Evolutionary conservation across 92 coral and sea anemone species (phyloP).

Genomic region (Virgularia gustaviana): DNA sequence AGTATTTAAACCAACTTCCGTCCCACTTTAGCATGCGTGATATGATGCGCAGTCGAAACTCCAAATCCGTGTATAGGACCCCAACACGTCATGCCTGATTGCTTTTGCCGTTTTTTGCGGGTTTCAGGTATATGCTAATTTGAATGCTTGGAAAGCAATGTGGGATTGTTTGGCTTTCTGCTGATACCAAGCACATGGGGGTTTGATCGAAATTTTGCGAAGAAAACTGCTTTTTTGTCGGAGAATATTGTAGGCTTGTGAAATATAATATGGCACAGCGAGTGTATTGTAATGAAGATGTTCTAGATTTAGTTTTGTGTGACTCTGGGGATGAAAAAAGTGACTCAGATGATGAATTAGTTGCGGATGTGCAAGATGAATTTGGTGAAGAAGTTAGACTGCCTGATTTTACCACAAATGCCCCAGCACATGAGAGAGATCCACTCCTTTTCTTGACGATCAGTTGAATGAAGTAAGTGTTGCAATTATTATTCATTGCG

Average conservation of each 20-base stretch:
- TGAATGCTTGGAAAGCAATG: neutral
- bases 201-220: neutral
- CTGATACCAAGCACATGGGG: neutral
- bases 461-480: slow-evolving; percentile 6
- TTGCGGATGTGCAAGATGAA: neutral
- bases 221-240: neutral
- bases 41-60: no score
- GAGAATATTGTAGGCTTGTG: neutral
- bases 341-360: neutral
- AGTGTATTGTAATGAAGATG: neutral
- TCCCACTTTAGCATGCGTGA: no score
- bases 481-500: neutral
- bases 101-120: neutral
- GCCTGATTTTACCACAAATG: slow-evolving; percentile 4
- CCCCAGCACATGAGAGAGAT: slow-evolving; percentile 7
- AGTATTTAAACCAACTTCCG: no score
- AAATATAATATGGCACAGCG: neutral
- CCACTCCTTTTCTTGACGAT: neutral
- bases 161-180: neutral
- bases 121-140: neutral
- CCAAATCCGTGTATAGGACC: no score
- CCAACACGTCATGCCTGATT: neutral
- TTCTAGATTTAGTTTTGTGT: neutral
- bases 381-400: neutral
- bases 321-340: neutral